Conservation (phyloP, 2,797 vertebrate species). For the Gadopsis bispinosus region DNA sequence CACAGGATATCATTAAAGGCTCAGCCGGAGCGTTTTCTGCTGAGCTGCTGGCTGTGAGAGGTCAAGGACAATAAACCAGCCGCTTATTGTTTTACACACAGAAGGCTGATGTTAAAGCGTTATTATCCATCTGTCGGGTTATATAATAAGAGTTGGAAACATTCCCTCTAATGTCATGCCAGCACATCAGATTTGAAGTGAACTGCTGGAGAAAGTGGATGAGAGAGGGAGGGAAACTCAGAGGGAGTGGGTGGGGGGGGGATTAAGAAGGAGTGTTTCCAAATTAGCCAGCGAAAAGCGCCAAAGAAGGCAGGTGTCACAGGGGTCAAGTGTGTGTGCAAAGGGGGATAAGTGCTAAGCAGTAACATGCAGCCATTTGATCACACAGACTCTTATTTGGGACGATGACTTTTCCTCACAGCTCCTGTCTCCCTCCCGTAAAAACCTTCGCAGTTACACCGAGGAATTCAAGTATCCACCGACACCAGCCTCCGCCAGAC, state of each 20-base stretch:
- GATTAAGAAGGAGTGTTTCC: conserved; percentile 56
- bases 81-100: conserved; percentile 10
- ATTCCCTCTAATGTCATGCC: conserved; percentile 57
- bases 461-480: conserved; percentile 21
- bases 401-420: conserved; percentile 39
- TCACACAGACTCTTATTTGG: conserved; percentile 57
- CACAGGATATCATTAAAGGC: conserved; percentile 34
- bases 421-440: conserved; percentile 17
- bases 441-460: background rate
- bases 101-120: conserved; percentile 11
- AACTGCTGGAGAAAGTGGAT: conserved; percentile 25
- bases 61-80: conserved; percentile 9
- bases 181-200: conserved; percentile 29
- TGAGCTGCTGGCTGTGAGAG: conserved; percentile 22
- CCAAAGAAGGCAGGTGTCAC: conserved; percentile 72
- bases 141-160: conserved; percentile 31
- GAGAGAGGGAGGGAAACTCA: conserved; percentile 32
- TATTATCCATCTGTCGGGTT: conserved; percentile 31
- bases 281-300: conserved; percentile 63
- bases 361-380: conserved; percentile 66
- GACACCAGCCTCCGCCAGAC: background rate
- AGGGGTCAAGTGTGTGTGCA: conserved; percentile 61
- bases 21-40: conserved; percentile 2
- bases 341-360: conserved; percentile 41
- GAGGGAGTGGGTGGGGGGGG: conserved; percentile 22